These are phyloP conservation scores for Lysiphlebus fabarum DNA, from an alignment of 1,140 invertebrate genomes.

Conservation along the genomic window DNA sequence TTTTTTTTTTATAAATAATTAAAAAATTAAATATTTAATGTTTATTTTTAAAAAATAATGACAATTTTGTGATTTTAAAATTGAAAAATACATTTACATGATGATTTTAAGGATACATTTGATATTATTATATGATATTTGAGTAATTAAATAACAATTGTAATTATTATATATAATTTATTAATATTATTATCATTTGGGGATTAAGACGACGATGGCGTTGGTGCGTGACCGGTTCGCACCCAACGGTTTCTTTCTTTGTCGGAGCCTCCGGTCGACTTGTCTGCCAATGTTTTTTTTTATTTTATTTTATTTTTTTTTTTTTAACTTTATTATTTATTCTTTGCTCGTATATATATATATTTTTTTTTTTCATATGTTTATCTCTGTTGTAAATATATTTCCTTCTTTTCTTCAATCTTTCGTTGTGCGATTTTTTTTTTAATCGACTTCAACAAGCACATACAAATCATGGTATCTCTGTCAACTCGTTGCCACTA, in stretches of 20 bases:
- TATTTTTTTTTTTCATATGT: neutral
- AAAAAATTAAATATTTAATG: no score
- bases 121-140: no score
- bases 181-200: neutral
- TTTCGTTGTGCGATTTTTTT: slow-evolving; percentile 12
- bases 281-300: neutral
- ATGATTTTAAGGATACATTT: no score
- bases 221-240: slow-evolving; percentile 26
- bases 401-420: slow-evolving; percentile 9
- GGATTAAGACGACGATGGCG: slow-evolving; percentile 10
- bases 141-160: neutral
- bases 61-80: no score
- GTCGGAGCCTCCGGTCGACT: slow-evolving; percentile 25
- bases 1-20: no score
- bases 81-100: no score
- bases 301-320: neutral
- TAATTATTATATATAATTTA: neutral
- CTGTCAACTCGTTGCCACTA: no score
- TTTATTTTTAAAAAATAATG: no score
- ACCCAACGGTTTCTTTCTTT: slow-evolving; percentile 28
- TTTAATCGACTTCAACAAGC: slow-evolving; percentile 10
- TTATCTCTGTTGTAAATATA: neutral
- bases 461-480: slow-evolving; percentile 1
- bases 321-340: slow-evolving; percentile 12
- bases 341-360: slow-evolving; percentile 6